Evolutionary conservation across 1,140 invertebrate species (phyloP).

Genomic region (Akabosia matsudoensis): DNA sequence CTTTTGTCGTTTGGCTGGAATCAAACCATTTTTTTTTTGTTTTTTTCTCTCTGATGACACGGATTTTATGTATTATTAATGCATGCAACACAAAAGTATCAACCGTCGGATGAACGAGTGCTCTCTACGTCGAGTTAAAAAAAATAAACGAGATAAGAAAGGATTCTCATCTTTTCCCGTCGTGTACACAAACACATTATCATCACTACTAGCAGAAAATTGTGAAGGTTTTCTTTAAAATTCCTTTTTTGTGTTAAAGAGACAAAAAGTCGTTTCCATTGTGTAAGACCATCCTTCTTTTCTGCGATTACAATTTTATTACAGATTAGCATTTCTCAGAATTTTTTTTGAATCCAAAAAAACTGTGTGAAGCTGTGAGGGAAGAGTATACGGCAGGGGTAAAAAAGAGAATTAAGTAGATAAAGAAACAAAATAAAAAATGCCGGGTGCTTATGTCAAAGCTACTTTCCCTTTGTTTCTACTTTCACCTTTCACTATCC

Average conservation of each 20-base stretch:
- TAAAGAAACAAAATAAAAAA: slow-evolving; percentile 20
- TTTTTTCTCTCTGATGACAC: slow-evolving; percentile 31
- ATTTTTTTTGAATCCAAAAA: neutral
- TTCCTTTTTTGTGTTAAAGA: neutral
- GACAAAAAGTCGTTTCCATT: neutral
- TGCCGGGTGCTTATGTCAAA: neutral
- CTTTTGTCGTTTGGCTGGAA: slow-evolving; percentile 44
- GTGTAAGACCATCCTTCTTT: neutral
- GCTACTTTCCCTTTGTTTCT: neutral
- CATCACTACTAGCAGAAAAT: neutral
- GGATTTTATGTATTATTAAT: neutral
- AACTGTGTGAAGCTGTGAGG: neutral
- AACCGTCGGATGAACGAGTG: too few species aligned
- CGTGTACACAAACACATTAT: neutral
- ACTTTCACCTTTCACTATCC: neutral
- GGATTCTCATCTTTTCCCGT: neutral
- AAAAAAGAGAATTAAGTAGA: slow-evolving; percentile 11
- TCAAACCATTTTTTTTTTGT: slow-evolving; percentile 47
- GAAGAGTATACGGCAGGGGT: neutral
- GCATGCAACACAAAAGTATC: neutral
- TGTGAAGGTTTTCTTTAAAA: slow-evolving; percentile 33
- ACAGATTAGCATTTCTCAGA: neutral
- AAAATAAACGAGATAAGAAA: neutral
- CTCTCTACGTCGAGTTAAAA: too few species aligned
- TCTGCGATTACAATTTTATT: neutral